Conservation (phyloP, 2,797 vertebrate species). For the Acrossocheilus wenchowensis region DNA sequence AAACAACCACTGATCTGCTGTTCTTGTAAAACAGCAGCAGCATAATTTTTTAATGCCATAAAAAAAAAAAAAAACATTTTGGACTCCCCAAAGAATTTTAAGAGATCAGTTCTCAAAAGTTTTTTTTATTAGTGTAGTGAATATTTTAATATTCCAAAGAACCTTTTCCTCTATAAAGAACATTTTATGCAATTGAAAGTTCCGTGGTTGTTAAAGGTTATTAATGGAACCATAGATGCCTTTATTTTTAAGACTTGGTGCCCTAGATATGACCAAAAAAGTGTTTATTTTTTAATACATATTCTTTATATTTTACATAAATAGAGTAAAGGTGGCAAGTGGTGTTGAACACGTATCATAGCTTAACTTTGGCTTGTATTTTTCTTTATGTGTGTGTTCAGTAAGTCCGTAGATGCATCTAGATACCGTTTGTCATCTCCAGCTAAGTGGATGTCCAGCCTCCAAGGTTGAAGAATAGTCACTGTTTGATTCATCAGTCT, state of each 20-base stretch:
- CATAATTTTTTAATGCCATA: not conserved
- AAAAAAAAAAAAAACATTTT: not conserved
- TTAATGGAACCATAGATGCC: not conserved
- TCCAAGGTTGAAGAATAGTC: constrained; percentile 24
- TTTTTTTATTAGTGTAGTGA: not conserved
- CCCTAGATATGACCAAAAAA: not conserved
- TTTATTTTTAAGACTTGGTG: not conserved
- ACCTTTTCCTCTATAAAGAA: not conserved
- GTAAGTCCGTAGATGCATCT: constrained; percentile 41
- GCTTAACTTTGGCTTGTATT: not conserved
- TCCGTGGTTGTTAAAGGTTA: not conserved
- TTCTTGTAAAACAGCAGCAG: constrained; percentile 3
- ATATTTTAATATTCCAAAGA: not conserved
- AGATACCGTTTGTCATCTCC: constrained; percentile 40
- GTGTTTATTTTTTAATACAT: not conserved
- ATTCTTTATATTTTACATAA: not conserved
- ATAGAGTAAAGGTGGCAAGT: not conserved
- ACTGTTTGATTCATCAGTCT: not conserved
- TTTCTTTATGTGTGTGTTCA: constrained; percentile 18
- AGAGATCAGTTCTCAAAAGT: not conserved
- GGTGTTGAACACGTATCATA: not conserved
- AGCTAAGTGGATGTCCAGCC: constrained; percentile 42
- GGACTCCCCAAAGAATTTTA: not conserved
- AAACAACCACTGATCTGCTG: not conserved
- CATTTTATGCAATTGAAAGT: not conserved